Percentiles rank a stretch among this genome's conserved stretches.
Evolutionary conservation across 2,113 vertebrate genomes (phyloP).

Genomic region (Sprattus sprattus): DNA sequence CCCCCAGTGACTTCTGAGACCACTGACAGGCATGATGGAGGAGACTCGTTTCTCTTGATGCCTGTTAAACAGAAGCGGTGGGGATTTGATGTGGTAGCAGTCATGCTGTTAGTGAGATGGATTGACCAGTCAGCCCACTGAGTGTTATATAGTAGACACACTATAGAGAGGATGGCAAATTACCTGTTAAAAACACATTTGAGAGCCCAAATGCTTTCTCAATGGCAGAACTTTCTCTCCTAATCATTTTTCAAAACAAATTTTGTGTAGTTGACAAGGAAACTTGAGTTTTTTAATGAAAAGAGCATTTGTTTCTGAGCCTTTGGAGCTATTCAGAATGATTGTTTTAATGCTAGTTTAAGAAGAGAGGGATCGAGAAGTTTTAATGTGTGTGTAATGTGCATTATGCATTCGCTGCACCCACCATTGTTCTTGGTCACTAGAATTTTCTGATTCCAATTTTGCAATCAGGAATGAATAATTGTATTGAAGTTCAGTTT

Average conservation of each 20-base stretch:
- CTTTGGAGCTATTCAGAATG: too few relatives aligned
- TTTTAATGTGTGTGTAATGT: background rate
- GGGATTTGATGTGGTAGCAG: slow-evolving; percentile 18
- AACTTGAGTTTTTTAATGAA: background rate
- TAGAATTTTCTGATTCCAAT: background rate
- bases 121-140: background rate
- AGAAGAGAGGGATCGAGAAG: background rate
- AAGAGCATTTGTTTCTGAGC: too few relatives aligned
- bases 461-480: background rate
- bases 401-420: background rate
- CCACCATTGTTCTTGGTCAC: background rate
- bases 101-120: slow-evolving; percentile 23
- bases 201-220: background rate
- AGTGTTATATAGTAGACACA: background rate
- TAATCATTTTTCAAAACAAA: too few relatives aligned
- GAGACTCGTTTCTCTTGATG: slow-evolving; percentile 31
- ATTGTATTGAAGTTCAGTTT: background rate
- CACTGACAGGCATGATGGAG: slow-evolving; percentile 30
- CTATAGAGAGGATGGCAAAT: slow-evolving; percentile 26
- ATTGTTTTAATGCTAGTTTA: too few relatives aligned
- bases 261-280: background rate
- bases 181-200: background rate
- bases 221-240: too few relatives aligned
- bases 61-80: slow-evolving; percentile 13
- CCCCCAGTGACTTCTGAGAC: background rate